Percentiles rank a stretch among this genome's conserved stretches.
phyloP scores from a whole-genome alignment of 1,140 invertebrate species.

The Agrilus planipennis region DNA sequence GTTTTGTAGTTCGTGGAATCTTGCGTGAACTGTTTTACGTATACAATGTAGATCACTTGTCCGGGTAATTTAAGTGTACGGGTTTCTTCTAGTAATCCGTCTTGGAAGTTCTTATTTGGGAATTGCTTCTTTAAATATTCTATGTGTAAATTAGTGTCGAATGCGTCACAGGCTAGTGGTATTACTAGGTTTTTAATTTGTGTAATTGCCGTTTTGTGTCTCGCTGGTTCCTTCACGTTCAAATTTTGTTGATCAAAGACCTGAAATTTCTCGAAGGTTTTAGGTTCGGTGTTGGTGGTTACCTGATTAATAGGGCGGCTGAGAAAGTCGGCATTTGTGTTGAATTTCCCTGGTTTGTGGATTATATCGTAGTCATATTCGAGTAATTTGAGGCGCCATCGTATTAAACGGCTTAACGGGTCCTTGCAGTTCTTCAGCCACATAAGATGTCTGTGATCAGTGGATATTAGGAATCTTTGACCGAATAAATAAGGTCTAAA shows the following conservation, averaged over 20 bases:
- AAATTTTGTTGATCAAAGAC: not conserved
- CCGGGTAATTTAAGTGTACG: not conserved
- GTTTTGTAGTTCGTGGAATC: not conserved
- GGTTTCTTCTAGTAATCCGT: not conserved
- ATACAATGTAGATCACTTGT: constrained; percentile 2
- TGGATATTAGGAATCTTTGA: constrained; percentile 20
- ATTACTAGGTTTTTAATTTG: not conserved
- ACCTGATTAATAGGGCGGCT: not conserved
- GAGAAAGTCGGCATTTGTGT: not conserved
- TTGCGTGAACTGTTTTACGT: not conserved
- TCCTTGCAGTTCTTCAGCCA: constrained; percentile 1
- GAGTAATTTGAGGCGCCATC: not conserved
- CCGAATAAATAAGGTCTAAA: constrained; percentile 33
- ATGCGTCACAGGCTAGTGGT: constrained; percentile 1
- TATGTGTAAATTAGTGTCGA: not conserved
- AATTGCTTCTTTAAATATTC: constrained; percentile 1
- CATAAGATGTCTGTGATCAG: constrained; percentile 33
- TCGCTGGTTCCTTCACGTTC: not conserved
- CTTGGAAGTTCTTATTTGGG: not conserved
- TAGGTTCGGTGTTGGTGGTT: not conserved
- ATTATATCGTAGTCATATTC: constrained; percentile 29
- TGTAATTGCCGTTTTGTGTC: not conserved
- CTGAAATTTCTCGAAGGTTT: not conserved
- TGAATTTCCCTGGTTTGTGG: constrained; percentile 4
- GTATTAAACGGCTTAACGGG: not conserved